These are phyloP conservation scores for Drosophila grimshawi DNA, from an alignment of 1,140 invertebrate genomes.

Conservation along the genomic window DNA sequence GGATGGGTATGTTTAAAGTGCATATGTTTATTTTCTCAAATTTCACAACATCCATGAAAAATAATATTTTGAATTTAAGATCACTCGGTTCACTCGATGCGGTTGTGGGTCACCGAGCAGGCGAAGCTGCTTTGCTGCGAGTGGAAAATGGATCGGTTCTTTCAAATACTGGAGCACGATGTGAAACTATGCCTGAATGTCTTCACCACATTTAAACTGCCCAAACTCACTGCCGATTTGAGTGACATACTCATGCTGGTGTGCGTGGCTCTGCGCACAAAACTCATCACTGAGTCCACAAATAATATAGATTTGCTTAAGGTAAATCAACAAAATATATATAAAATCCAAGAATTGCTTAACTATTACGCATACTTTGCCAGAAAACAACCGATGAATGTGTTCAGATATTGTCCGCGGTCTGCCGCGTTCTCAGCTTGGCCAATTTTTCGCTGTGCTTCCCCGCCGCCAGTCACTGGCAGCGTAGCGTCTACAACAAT, in stretches of 20 bases:
- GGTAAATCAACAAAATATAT: slow-evolving; percentile 82
- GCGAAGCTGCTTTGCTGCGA: slow-evolving; percentile 88
- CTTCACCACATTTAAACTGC: slow-evolving; percentile 87
- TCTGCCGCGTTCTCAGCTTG: slow-evolving; percentile 89
- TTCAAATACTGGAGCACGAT: slow-evolving; percentile 87
- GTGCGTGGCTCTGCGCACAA: slow-evolving; percentile 90
- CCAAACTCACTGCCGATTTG: slow-evolving; percentile 85
- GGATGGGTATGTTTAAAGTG: slow-evolving; percentile 85
- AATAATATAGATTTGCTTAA: slow-evolving; percentile 90
- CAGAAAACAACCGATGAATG: slow-evolving; percentile 89
- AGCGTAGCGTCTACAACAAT: slow-evolving; percentile 69
- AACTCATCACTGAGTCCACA: slow-evolving; percentile 90
- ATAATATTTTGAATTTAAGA: slow-evolving; percentile 84
- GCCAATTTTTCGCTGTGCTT: slow-evolving; percentile 92
- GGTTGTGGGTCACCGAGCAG: slow-evolving; percentile 90
- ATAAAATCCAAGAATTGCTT: not conserved
- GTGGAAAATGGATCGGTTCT: slow-evolving; percentile 90
- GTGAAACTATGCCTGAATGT: slow-evolving; percentile 88
- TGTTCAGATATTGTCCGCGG: slow-evolving; percentile 88
- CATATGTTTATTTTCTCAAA: not conserved
- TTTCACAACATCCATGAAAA: too few relatives aligned
- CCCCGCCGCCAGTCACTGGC: slow-evolving; percentile 88
- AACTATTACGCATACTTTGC: not conserved
- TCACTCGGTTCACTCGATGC: slow-evolving; percentile 90
- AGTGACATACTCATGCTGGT: slow-evolving; percentile 86